Evolutionary conservation across 2,797 vertebrate genomes (phyloP), one percentile per base, ranked within the genome.

Genomic region (Dipus sagitta): DNA sequence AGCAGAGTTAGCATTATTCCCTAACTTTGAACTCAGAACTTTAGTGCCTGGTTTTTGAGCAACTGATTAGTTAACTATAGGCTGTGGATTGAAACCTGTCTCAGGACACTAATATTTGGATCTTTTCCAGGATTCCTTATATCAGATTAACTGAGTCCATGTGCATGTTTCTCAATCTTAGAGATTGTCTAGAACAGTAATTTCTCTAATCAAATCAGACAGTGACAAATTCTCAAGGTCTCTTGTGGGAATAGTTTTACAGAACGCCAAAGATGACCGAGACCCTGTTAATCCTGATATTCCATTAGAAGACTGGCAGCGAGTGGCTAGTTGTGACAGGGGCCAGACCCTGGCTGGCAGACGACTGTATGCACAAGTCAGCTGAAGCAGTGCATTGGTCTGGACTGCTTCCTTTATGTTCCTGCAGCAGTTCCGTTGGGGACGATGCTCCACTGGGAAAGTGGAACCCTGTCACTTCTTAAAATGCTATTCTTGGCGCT

Each of bases 351-450:
- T 98, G 91, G 96, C 52, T 94, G 79, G 75, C 82, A 94, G 92
- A 93, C 88, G 96, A 94, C 60, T 95, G 96, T 65, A 96, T 97
- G 95, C 97, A 98, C 75, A 98, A 95, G 92, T 97, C 93, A 89
- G 98, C 97, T 79, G 98, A 97, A 84, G 98, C 94, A 26, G 95
- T 97, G 93, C 96, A 97, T 0, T 97, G 89, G 74, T 87, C 97
- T 78, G 98, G 96, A 94, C 96, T 98, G 84, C 93, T 98, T 96
- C 98, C 98, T 93, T 98, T 98, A 95, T 99, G 98, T 92, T 99
- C 98, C 96, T 98, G 98, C 95, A 99, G 98, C 92, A 99, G 98
- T 96, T 99, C 99, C 77, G 99, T 98, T 96, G 99, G 90, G 13
- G 99, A 99, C 3, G 98, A 96, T 97, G 98, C 97, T 98, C 98